Conservation (phyloP, 2,113 vertebrate genomes). For the Vireo altiloquus region DNA sequence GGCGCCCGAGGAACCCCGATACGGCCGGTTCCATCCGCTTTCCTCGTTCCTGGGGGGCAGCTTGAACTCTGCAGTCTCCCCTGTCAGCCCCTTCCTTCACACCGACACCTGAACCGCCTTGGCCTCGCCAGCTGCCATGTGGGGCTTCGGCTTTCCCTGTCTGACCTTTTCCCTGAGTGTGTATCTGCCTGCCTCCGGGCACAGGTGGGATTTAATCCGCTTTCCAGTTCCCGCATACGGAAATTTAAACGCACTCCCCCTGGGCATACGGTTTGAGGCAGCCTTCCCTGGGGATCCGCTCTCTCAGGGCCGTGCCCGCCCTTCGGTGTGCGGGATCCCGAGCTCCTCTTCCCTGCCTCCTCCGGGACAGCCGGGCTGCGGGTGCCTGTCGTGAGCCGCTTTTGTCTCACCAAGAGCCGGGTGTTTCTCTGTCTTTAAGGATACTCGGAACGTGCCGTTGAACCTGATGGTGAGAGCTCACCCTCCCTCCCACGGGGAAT, state of each 20-base stretch:
- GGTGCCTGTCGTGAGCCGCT: neutral
- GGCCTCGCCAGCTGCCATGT: neutral
- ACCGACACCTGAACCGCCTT: neutral
- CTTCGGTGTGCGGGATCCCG: neutral
- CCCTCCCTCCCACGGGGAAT: neutral
- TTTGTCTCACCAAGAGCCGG: neutral
- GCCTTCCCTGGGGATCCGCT: neutral
- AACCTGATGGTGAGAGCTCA: neutral
- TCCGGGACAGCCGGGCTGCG: neutral
- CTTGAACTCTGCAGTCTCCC: neutral
- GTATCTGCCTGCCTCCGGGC: neutral
- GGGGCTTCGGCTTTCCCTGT: neutral
- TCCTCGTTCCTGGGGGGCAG: neutral
- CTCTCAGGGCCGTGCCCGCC: neutral
- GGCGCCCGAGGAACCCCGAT: neutral
- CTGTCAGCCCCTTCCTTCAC: neutral
- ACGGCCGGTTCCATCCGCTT: neutral
- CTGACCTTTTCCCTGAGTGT: neutral
- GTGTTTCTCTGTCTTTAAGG: neutral
- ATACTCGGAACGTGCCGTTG: neutral
- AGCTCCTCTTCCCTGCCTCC: neutral
- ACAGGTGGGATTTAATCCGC: neutral
- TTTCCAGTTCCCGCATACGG: neutral
- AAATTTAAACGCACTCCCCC: neutral
- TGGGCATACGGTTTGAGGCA: neutral